Percentiles rank a stretch among this genome's conserved stretches.
Conservation (phyloP, 2,888 invertebrate species). For the Coelopa pilipes region DNA sequence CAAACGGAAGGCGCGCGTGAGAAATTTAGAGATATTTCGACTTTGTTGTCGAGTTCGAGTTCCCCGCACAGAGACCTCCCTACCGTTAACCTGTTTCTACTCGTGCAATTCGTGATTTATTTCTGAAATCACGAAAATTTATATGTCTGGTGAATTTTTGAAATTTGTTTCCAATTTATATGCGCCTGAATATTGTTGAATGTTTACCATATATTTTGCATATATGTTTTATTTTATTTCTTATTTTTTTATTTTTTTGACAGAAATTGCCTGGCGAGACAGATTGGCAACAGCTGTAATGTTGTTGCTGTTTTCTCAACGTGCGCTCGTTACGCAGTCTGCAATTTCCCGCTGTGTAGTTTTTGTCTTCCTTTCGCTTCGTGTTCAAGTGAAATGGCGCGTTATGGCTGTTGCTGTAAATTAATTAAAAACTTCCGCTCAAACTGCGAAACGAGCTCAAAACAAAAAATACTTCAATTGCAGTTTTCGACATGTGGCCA, state of each 20-base stretch:
- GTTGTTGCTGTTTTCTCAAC: neutral
- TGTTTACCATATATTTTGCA: too few species aligned
- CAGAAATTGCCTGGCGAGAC: constrained; percentile 11
- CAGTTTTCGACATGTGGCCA: too few species aligned
- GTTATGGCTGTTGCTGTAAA: neutral
- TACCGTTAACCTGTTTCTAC: neutral
- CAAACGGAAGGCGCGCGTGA: too few species aligned
- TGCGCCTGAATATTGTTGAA: neutral
- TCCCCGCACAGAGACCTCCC: too few species aligned
- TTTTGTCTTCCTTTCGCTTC: neutral
- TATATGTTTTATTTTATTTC: neutral
- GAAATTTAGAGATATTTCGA: too few species aligned
- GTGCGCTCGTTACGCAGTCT: too few species aligned
- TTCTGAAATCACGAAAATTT: neutral
- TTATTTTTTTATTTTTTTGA: constrained; percentile 18
- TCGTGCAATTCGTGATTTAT: neutral
- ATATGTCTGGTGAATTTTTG: neutral
- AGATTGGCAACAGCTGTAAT: constrained; percentile 36
- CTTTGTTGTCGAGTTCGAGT: too few species aligned
- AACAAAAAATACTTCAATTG: too few species aligned
- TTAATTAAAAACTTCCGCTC: too few species aligned
- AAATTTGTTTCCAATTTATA: neutral
- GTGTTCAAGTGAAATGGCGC: neutral
- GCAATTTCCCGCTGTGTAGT: too few species aligned
- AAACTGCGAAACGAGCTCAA: too few species aligned